Base-by-base conservation (phyloP, 2,888 invertebrate species). In the Amorpha juglandis region DNA sequence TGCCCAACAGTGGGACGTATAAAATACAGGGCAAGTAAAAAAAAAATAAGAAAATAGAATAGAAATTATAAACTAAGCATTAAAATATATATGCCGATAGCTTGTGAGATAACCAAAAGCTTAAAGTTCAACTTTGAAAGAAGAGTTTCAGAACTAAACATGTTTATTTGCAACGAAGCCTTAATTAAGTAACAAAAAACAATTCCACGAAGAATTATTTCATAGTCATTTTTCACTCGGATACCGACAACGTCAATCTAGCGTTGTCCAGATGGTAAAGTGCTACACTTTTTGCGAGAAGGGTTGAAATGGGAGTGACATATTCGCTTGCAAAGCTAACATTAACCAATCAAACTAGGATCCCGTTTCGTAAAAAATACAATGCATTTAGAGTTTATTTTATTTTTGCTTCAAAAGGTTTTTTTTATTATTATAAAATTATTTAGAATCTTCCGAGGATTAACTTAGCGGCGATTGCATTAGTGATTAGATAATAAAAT, bases 211-310 rank as follows among this genome's bases (percentile, higher is more conserved):
- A 19, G 1, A 50, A 19, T 19, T 8, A 19, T 1, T 9, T 50
- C 19, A 19, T 9, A 19, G 12, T 45, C 9, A 58, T 19, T 38
- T 38, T 35, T 19, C 19, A 19, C 38, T 12, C 4, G 19, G 33
- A 53, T 35, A 58, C 38, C 51, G 63, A 63, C 63, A 63, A 19
- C 51, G 63, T 63, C 63, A 19, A 38, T 63, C 63, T 51, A 27
- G 21, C 35, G 4, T 19, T 38, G 33, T 51, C 19, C 19, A 51
- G 19, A 6, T 38, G 12, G 14, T 52, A 1, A 19, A 42, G 19
- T 19, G 19, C 16, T 45, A 45, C 55, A 4, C 1, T 58, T 55
- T 52, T 52, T 21, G 4, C 58, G 58, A 58, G 38, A 58, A 58
- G 58, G 58, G 58, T 58, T 58, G 58, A 58, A 42, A 11, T 42